These are phyloP conservation scores for Diplodus puntazzo DNA, from an alignment of 2,797 vertebrate genomes.

Conservation along the genomic window DNA sequence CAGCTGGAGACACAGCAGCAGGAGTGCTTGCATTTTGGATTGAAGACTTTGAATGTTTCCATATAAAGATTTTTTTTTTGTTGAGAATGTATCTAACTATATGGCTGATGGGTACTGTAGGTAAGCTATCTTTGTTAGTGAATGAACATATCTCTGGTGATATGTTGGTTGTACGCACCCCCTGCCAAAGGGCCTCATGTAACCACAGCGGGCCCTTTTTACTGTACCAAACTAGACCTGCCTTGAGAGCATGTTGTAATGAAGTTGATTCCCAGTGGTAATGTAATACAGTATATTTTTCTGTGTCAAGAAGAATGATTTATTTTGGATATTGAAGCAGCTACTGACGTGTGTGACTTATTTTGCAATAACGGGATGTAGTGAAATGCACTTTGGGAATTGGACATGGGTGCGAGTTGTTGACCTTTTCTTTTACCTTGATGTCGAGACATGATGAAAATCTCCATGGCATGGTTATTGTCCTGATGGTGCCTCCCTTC, in stretches of 20 bases:
- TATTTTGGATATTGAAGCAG: conserved; percentile 75
- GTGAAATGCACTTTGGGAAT: conserved; percentile 40
- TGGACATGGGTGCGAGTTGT: conserved; percentile 22
- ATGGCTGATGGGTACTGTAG: conserved; percentile 18
- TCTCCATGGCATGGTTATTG: conserved; percentile 56
- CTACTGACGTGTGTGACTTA: conserved; percentile 50
- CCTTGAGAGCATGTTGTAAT: conserved; percentile 80
- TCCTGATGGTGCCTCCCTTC: conserved; percentile 63
- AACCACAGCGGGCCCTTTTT: conserved; percentile 34
- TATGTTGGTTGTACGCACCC: conserved; percentile 32
- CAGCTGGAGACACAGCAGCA: conserved; percentile 15
- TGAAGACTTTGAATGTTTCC: conserved; percentile 57
- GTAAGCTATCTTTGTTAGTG: conserved; percentile 48
- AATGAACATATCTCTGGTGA: conserved; percentile 54
- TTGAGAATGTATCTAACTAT: conserved; percentile 51
- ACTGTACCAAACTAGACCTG: conserved; percentile 60
- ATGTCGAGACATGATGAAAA: conserved; percentile 47
- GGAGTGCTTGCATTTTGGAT: conserved; percentile 29
- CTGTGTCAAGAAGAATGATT: conserved; percentile 76
- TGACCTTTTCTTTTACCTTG: conserved; percentile 42
- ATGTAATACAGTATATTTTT: conserved; percentile 75
- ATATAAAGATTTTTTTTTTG: conserved; percentile 29
- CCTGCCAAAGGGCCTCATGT: conserved; percentile 35
- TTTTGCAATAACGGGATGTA: conserved; percentile 60
- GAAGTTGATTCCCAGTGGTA: conserved; percentile 54